Conservation (phyloP, 2,113 vertebrate genomes). For the Leptobrachium ailaonicum region DNA sequence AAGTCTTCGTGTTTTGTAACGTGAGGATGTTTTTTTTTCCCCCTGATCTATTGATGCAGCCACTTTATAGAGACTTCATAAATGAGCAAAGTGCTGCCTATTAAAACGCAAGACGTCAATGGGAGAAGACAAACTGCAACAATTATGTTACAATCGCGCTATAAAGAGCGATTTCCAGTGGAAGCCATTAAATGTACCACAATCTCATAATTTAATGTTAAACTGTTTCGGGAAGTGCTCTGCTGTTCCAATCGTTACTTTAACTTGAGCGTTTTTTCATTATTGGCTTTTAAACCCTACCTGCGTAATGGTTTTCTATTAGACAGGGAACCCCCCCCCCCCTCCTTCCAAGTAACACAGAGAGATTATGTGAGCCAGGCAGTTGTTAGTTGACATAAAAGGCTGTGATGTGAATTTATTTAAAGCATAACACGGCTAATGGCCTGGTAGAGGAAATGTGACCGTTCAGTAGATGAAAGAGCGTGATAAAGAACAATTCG, state of each 20-base stretch:
- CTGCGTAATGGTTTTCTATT: neutral
- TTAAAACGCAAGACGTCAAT: no score
- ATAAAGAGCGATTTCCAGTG: slow-evolving; percentile 1
- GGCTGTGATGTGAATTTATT: neutral
- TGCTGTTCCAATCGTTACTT: neutral
- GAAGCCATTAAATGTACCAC: neutral
- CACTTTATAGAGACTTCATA: no score
- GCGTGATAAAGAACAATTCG: no score
- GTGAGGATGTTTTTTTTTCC: no score
- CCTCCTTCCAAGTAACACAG: neutral
- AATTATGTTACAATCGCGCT: neutral
- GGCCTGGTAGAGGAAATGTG: no score
- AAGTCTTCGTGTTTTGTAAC: no score
- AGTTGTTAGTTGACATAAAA: neutral
- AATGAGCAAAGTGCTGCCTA: no score
- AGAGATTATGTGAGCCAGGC: neutral
- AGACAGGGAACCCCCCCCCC: neutral
- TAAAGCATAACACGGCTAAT: neutral
- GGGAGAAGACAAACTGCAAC: neutral
- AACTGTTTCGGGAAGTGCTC: neutral
- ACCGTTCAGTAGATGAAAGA: no score
- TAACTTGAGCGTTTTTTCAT: neutral
- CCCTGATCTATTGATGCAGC: no score
- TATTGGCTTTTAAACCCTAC: neutral
- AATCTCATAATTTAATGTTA: neutral